phyloP scores from a whole-genome alignment of 2,113 vertebrate species.

The Sinocyclocheilus rhinocerous region DNA sequence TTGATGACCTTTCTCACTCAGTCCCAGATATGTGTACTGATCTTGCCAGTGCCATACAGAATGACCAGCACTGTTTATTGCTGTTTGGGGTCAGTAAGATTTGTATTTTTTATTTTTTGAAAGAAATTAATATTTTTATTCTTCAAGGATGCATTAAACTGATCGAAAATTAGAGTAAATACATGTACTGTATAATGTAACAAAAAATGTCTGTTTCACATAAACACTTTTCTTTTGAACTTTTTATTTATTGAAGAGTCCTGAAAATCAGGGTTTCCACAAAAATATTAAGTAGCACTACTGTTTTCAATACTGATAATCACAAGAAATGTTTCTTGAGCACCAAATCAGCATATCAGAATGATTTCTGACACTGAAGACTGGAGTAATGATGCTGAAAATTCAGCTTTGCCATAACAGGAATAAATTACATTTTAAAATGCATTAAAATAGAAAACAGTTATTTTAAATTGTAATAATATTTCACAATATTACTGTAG shows the following conservation, averaged over 20 bases:
- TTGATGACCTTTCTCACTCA: neutral
- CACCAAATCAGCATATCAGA: neutral
- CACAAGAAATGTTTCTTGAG: neutral
- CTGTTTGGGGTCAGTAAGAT: neutral
- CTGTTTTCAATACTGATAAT: neutral
- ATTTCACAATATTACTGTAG: neutral
- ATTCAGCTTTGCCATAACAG: neutral
- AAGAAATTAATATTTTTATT: neutral
- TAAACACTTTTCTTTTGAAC: neutral
- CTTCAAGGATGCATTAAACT: too few species aligned
- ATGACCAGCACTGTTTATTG: neutral
- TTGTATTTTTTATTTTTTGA: neutral
- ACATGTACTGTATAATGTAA: neutral
- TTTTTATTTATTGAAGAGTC: neutral
- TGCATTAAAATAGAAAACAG: neutral
- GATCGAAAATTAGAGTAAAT: too few species aligned
- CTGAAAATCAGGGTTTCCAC: neutral
- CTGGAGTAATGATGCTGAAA: neutral
- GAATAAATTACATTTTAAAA: neutral
- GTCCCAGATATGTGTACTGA: neutral
- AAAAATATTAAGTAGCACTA: neutral
- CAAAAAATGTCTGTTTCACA: neutral
- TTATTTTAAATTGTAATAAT: neutral
- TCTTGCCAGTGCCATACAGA: neutral
- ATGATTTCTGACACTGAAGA: conserved; percentile 1